phyloP scores from a whole-genome alignment of 1,140 invertebrate species.

The Octopus sinensis region DNA sequence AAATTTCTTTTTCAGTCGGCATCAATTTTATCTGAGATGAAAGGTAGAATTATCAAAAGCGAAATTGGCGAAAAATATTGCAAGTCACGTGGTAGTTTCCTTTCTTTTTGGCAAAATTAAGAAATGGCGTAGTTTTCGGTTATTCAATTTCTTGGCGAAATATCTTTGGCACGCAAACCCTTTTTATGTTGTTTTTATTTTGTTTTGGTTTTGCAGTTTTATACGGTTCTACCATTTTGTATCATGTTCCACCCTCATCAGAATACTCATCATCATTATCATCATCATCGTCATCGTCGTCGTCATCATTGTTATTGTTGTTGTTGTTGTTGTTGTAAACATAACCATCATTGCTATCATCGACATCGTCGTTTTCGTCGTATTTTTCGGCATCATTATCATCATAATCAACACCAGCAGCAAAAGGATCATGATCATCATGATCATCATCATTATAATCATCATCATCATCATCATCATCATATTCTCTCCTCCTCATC shows the following conservation, averaged over 20 bases:
- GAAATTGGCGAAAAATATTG: too few species aligned
- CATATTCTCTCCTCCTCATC: constrained; percentile 37
- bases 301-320: neutral
- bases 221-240: neutral
- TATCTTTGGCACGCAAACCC: too few species aligned
- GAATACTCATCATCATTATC: constrained; percentile 24
- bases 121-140: too few species aligned
- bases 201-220: too few species aligned
- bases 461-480: neutral
- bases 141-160: too few species aligned
- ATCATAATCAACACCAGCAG: neutral
- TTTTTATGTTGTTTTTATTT: too few species aligned
- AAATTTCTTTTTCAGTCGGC: too few species aligned
- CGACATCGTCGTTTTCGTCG: constrained; percentile 14
- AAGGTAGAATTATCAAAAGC: too few species aligned
- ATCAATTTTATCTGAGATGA: too few species aligned
- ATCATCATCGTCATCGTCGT: neutral
- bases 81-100: too few species aligned
- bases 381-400: constrained; percentile 21
- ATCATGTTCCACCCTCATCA: constrained; percentile 23
- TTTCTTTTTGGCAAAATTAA: too few species aligned
- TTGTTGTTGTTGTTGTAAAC: constrained; percentile 19
- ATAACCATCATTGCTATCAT: constrained; percentile 18
- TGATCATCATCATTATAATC: neutral
- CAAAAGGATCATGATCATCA: neutral